Evolutionary conservation across 1,140 invertebrate species (phyloP).

Genomic region (Zophobas morio): DNA sequence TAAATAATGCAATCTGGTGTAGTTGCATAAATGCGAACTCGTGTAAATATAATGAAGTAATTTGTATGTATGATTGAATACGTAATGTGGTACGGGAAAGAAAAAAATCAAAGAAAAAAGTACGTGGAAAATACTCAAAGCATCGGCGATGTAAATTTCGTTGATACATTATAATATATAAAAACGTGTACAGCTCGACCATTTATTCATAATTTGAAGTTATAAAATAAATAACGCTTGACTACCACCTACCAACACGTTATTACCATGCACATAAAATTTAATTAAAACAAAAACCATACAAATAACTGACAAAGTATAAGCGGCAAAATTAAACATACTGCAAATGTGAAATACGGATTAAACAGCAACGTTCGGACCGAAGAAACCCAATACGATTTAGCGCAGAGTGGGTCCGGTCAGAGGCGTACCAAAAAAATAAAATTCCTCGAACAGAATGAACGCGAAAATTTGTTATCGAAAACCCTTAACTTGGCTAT

Average conservation of each 20-base stretch:
- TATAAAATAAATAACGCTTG: conserved; percentile 41
- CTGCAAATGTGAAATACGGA: conserved; percentile 32
- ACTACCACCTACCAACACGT: conserved; percentile 40
- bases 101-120: conserved; percentile 24
- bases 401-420: conserved; percentile 6
- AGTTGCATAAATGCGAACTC: conserved; percentile 33
- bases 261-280: conserved; percentile 39
- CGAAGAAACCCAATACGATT: conserved; percentile 37
- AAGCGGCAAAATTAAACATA: conserved; percentile 30
- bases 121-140: conserved; percentile 27
- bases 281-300: conserved; percentile 40
- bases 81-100: conserved; percentile 31
- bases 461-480: too few species aligned
- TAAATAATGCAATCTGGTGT: conserved; percentile 29
- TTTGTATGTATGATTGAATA: conserved; percentile 46
- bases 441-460: neutral
- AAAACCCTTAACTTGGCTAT: too few species aligned
- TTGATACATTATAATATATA: conserved; percentile 34
- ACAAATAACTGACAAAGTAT: conserved; percentile 28
- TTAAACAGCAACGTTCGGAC: conserved; percentile 2
- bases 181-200: conserved; percentile 9
- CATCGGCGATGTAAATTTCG: conserved; percentile 18
- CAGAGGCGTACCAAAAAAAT: conserved; percentile 5
- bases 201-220: conserved; percentile 40
- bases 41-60: conserved; percentile 45